phyloP scores from a whole-genome alignment of 2,113 vertebrate species.

The Rhabdornis inornatus region DNA sequence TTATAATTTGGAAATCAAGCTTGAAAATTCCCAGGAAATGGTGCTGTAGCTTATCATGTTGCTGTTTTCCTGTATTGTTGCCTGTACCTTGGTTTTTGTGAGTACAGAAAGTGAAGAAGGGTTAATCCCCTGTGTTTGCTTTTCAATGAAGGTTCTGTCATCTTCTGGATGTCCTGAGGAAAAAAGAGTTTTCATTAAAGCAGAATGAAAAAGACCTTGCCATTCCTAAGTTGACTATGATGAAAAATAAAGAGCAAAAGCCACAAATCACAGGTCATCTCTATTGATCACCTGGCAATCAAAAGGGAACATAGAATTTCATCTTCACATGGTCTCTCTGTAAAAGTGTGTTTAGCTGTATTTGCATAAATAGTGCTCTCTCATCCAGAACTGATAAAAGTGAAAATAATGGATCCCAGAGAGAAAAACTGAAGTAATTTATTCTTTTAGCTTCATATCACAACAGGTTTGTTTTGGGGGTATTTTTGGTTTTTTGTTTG shows the following conservation, averaged over 20 bases:
- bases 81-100: background rate
- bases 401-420: background rate
- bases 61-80: background rate
- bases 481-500: background rate
- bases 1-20: background rate
- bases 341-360: background rate
- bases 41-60: background rate
- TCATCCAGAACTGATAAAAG: background rate
- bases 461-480: background rate
- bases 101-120: background rate
- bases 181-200: background rate
- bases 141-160: background rate
- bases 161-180: background rate
- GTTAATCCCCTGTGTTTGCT: background rate
- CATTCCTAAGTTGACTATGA: background rate
- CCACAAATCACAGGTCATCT: background rate
- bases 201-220: background rate
- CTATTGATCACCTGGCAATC: background rate
- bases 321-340: background rate
- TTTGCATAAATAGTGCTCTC: background rate
- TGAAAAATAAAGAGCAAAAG: background rate
- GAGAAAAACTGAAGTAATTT: background rate
- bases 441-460: background rate
- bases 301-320: background rate
- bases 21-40: background rate